Conservation (phyloP, 2,888 invertebrate species). For the Ophraella communa region DNA sequence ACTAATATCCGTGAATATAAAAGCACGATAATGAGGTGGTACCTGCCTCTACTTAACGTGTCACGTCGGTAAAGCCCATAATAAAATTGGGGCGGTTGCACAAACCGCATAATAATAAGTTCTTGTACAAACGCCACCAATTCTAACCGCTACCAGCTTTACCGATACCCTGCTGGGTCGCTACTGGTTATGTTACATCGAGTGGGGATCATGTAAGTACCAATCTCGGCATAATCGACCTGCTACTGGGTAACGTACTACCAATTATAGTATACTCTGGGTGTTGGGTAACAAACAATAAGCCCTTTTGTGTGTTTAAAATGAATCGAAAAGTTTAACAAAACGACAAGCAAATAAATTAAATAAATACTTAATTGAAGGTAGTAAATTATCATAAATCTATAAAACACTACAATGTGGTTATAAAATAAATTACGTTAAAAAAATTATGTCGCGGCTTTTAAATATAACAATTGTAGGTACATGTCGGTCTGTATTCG, state of each 20-base stretch:
- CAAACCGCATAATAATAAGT: constrained; percentile 15
- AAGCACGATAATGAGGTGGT: no score
- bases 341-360: no score
- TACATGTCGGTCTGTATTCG: background rate
- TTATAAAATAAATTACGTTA: background rate
- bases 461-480: no score
- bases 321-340: background rate
- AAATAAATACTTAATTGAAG: background rate
- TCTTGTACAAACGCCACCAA: constrained; percentile 8
- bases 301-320: background rate
- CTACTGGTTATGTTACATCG: constrained; percentile 43
- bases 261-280: constrained; percentile 42
- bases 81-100: constrained; percentile 20
- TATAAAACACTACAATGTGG: no score
- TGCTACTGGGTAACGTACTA: constrained; percentile 45
- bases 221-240: constrained; percentile 34
- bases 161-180: constrained; percentile 41
- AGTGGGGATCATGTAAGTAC: constrained; percentile 35
- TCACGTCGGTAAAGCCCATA: background rate
- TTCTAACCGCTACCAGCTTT: constrained; percentile 42
- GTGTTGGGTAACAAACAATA: constrained; percentile 17
- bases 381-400: background rate
- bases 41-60: background rate
- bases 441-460: background rate
- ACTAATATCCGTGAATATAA: no score